Evolutionary conservation across 2,113 vertebrate species (phyloP), one percentile per base, ranked within the genome.

Genomic region (Corvus moneduloides): DNA sequence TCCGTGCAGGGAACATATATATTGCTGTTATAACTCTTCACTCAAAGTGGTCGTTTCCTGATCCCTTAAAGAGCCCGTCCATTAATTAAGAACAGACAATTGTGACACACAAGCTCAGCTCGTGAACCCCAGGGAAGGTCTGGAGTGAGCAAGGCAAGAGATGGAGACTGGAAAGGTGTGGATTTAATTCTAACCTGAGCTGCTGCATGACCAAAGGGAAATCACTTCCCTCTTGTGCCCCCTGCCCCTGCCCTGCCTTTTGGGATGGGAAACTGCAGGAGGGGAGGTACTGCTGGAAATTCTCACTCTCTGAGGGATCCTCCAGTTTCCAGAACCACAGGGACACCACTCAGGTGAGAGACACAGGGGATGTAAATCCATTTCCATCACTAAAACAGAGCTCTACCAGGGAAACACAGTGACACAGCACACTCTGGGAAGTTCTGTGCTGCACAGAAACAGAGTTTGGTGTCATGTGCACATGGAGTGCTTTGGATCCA

Each of bases 391-490:
- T 44, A 21, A 63, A 78, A 44, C 54, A 56, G 3, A 41, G 13
- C 43, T 43, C 37, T 61, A 33, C 26, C 24, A 59, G 79, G 37
- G 68, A 35, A 84, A 35, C 41, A 58, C 11, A 24, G 54, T 6
- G 33, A 28, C 2, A 4, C 21, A 49, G 21, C 0, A 4, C 20
- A 21, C 12, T 1, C 7, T 37, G 49, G 74, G 61, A 39, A 54
- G 24, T 35, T 46, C 75, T 44, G 56, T 44, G 56, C 75, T 59
- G 87, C 64, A 8, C 64, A 89, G 49, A 75, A 37, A 11, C 0
- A 0, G 13, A 78, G 30, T 16, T 49, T 51, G 35, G 72, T 33
- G 37, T 32, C 7, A 0, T 32, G 48, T 6, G 14, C 52, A 32
- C 24, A 7, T 0, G 1, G 30, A 37, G 46, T 16, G 46, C 59